Percentiles rank a stretch among this genome's conserved stretches.
Conservation (phyloP, 2,113 vertebrate species). For the Ophiodon elongatus region DNA sequence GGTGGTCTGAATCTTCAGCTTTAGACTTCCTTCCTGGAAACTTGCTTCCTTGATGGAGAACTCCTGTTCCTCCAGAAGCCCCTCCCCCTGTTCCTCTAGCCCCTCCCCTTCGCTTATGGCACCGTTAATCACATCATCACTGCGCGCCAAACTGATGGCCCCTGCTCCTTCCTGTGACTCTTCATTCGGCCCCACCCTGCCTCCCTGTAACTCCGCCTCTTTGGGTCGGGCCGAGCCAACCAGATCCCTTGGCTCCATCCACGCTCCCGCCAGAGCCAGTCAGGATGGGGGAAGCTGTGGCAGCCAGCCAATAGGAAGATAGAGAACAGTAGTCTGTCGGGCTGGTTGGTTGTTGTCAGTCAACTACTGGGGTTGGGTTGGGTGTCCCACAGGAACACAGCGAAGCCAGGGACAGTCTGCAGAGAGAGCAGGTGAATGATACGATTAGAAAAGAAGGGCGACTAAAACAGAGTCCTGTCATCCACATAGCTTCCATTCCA, state of each 20-base stretch:
- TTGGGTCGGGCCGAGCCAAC: slow-evolving; percentile 89
- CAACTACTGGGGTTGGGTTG: slow-evolving; percentile 77
- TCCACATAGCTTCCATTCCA: slow-evolving; percentile 29
- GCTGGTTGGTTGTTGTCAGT: slow-evolving; percentile 63
- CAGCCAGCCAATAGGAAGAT: slow-evolving; percentile 74
- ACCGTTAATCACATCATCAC: slow-evolving; percentile 92
- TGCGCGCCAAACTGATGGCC: slow-evolving; percentile 85
- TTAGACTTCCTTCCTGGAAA: slow-evolving; percentile 97
- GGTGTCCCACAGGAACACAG: slow-evolving; percentile 76
- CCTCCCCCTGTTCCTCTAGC: slow-evolving; percentile 90
- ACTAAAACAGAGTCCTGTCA: slow-evolving; percentile 34
- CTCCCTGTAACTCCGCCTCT: slow-evolving; percentile 89
- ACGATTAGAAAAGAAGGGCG: slow-evolving; percentile 42
- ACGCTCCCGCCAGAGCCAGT: slow-evolving; percentile 81
- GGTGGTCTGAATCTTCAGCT: slow-evolving; percentile 98
- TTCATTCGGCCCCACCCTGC: slow-evolving; percentile 87
- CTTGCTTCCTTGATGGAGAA: slow-evolving; percentile 99
- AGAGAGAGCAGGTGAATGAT: slow-evolving; percentile 66
- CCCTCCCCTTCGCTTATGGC: slow-evolving; percentile 92
- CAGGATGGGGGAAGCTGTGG: slow-evolving; percentile 77
- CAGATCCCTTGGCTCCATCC: slow-evolving; percentile 96
- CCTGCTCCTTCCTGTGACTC: slow-evolving; percentile 87
- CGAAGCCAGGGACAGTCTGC: slow-evolving; percentile 79
- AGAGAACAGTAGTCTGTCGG: slow-evolving; percentile 64
- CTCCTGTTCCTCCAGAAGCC: slow-evolving; percentile 94